phyloP scores from a whole-genome alignment of 2,113 vertebrate species.

The Chitala chitala region DNA sequence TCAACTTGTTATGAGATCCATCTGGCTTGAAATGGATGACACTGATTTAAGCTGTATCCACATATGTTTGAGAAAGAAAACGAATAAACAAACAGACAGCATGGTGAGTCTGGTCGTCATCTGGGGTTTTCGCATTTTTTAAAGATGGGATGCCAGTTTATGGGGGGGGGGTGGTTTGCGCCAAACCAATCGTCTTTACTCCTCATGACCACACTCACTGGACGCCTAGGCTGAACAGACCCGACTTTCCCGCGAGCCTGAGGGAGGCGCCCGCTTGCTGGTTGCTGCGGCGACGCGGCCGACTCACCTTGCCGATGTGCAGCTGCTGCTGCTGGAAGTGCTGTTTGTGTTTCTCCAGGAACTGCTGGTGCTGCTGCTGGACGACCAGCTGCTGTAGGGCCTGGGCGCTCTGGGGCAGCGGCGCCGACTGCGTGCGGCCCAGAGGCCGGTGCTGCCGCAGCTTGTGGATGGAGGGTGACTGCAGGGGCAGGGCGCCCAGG shows the following conservation, averaged over 20 bases:
- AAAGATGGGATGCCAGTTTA: too few species aligned
- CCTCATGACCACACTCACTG: too few species aligned
- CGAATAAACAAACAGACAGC: neutral
- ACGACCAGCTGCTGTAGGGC: conserved; percentile 94
- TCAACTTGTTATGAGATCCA: neutral
- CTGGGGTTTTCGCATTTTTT: too few species aligned
- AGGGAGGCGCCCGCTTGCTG: conserved; percentile 45
- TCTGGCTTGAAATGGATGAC: neutral
- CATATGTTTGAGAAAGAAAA: neutral
- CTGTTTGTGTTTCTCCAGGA: conserved; percentile 91
- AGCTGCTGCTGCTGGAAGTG: conserved; percentile 94
- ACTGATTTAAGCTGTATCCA: neutral
- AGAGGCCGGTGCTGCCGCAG: conserved; percentile 89
- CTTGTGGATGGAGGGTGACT: conserved; percentile 86
- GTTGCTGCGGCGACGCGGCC: conserved; percentile 54
- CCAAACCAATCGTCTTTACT: neutral
- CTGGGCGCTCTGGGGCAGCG: conserved; percentile 88
- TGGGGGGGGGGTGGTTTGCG: neutral
- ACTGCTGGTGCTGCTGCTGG: conserved; percentile 98
- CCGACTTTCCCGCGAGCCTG: too few species aligned
- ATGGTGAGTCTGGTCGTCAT: neutral
- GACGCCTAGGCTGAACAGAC: too few species aligned
- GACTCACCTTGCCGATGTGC: conserved; percentile 85
- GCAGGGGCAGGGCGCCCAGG: conserved; percentile 74
- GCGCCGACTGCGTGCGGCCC: conserved; percentile 92